A percentile compares a stretch with the other conserved stretches of the same genome.
These are phyloP conservation scores for Paralichthys olivaceus DNA, from an alignment of 2,113 vertebrate species.

Conservation along the genomic window DNA sequence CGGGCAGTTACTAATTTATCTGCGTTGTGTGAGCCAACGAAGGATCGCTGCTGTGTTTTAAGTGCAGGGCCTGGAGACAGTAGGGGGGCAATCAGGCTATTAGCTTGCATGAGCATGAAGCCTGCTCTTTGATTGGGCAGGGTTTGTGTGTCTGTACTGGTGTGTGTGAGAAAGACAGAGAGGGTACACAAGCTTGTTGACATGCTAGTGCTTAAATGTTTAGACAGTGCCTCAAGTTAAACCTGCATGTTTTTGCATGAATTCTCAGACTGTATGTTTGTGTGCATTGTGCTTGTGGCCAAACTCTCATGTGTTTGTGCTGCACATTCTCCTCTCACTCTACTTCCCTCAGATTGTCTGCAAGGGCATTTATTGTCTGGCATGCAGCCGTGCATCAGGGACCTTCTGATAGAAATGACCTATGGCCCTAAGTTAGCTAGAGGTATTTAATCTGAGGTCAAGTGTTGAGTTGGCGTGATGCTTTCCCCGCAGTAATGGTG, in stretches of 20 bases:
- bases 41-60: conserved; percentile 52
- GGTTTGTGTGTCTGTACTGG: conserved; percentile 48
- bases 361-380: conserved; percentile 54
- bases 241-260: conserved; percentile 38
- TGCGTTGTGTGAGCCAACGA: conserved; percentile 50
- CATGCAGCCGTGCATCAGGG: conserved; percentile 49
- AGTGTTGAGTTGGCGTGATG: conserved; percentile 60
- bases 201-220: conserved; percentile 22
- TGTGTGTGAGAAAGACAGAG: conserved; percentile 21
- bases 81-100: conserved; percentile 58
- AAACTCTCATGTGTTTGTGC: conserved; percentile 34
- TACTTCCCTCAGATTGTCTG: conserved; percentile 51
- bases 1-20: conserved; percentile 64
- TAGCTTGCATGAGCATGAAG: conserved; percentile 52
- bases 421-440: conserved; percentile 38
- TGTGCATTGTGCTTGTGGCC: conserved; percentile 15
- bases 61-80: conserved; percentile 58
- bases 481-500: conserved; percentile 50
- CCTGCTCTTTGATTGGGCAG: conserved; percentile 50
- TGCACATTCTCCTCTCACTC: conserved; percentile 50
- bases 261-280: conserved; percentile 29
- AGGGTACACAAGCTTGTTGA: conserved; percentile 32
- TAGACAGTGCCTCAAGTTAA: conserved; percentile 10
- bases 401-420: conserved; percentile 59
- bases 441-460: conserved; percentile 63